Percentiles rank a stretch among this genome's conserved stretches.
Conservation (phyloP, 2,113 vertebrate species). For the Orientallactaga bullata region DNA sequence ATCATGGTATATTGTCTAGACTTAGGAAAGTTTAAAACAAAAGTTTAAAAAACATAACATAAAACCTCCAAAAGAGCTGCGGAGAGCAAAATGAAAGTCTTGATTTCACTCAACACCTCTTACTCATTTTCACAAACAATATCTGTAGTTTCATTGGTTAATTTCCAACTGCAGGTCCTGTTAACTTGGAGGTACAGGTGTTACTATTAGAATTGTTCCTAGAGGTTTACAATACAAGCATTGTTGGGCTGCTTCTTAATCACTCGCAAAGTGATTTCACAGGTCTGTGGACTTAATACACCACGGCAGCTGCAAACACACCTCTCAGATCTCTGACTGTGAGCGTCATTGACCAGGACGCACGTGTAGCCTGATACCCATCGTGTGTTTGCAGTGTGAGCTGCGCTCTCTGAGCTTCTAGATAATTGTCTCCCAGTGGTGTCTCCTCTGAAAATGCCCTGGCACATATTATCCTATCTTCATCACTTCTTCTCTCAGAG, state of each 20-base stretch:
- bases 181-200: background rate
- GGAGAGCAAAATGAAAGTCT: background rate
- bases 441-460: background rate
- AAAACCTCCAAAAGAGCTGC: too few species aligned
- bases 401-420: background rate
- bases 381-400: accelerated
- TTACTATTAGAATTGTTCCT: background rate
- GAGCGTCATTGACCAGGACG: accelerated
- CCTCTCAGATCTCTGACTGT: background rate
- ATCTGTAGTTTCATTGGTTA: background rate
- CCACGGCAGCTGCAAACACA: accelerated
- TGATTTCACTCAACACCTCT: background rate
- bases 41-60: too few species aligned
- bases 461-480: background rate
- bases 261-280: background rate
- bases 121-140: background rate
- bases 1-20: too few species aligned
- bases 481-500: background rate
- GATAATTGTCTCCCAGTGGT: background rate
- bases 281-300: background rate
- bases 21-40: too few species aligned
- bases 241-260: background rate
- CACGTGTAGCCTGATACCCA: background rate
- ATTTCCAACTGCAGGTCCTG: background rate
- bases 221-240: background rate